phyloP scores from a whole-genome alignment of 1,140 invertebrate species.

The Hydropsyche tenuis region DNA sequence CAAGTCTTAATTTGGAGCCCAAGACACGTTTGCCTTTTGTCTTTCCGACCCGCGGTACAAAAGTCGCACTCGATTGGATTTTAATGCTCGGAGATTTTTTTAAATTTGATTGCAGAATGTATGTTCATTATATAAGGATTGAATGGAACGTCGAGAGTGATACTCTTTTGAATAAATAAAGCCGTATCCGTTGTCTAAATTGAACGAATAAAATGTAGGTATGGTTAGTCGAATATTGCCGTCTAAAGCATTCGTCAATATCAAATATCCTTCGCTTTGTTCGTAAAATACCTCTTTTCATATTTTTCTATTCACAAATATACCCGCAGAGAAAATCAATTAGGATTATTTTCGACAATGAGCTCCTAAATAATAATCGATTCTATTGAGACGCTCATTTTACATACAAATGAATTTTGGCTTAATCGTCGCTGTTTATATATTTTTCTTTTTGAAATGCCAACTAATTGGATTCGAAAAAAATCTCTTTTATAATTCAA shows the following conservation, averaged over 20 bases:
- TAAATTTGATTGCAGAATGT: too few species aligned
- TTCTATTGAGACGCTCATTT: background rate
- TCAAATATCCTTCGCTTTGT: constrained; percentile 15
- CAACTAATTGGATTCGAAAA: background rate
- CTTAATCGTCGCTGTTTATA: background rate
- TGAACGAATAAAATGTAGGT: background rate
- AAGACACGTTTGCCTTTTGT: background rate
- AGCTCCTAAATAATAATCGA: background rate
- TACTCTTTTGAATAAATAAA: too few species aligned
- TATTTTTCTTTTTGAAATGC: background rate
- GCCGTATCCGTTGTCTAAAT: background rate
- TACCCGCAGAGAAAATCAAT: constrained; percentile 6
- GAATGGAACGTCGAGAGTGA: too few species aligned
- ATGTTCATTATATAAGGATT: too few species aligned
- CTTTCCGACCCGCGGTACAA: background rate
- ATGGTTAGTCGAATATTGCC: background rate
- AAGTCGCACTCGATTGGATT: too few species aligned
- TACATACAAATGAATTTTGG: background rate
- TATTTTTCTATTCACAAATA: constrained; percentile 16
- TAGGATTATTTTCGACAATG: constrained; percentile 25
- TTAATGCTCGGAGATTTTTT: too few species aligned
- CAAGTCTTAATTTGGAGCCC: constrained; percentile 16
- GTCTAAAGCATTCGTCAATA: constrained; percentile 12
- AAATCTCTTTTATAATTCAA: background rate
- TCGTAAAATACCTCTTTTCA: constrained; percentile 17